Evolutionary conservation across 2,797 vertebrate species (phyloP).

Genomic region (Sebastes cheni): DNA sequence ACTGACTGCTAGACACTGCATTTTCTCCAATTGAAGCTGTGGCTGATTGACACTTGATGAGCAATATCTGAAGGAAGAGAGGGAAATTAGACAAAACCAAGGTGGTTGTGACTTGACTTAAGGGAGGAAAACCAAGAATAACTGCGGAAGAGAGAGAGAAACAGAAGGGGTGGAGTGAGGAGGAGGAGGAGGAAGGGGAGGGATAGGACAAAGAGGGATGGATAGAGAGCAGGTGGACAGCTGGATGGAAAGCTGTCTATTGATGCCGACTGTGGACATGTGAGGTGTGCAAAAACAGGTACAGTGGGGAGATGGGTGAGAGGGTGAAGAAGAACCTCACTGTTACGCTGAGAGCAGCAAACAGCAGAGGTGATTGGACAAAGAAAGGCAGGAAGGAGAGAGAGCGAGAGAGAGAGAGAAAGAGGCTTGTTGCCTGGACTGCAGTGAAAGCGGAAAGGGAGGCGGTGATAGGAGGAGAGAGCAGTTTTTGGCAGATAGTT

Average conservation of each 20-base stretch:
- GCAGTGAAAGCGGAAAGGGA: conserved; percentile 51
- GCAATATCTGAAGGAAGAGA: neutral
- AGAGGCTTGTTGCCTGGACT: conserved; percentile 46
- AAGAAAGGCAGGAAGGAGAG: conserved; percentile 27
- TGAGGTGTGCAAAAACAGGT: conserved; percentile 10
- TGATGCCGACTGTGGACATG: neutral
- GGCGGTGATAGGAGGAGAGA: conserved; percentile 13
- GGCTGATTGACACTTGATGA: conserved; percentile 5
- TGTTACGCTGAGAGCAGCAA: conserved; percentile 17
- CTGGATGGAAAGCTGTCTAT: conserved; percentile 15
- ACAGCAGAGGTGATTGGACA: conserved; percentile 55
- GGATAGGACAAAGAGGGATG: neutral
- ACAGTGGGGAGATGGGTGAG: neutral
- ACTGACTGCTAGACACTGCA: conserved; percentile 26
- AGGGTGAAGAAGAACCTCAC: neutral
- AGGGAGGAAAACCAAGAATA: neutral
- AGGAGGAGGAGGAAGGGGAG: neutral
- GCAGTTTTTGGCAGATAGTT: conserved; percentile 50
- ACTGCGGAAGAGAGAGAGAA: neutral
- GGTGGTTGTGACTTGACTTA: neutral
- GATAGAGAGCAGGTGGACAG: conserved; percentile 24
- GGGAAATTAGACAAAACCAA: neutral
- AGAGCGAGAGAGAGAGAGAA: conserved; percentile 12
- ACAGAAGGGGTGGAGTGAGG: neutral
- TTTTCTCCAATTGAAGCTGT: conserved; percentile 38